Evolutionary conservation across 2,113 vertebrate species (phyloP).

Genomic region (Recurvirostra avosetta): DNA sequence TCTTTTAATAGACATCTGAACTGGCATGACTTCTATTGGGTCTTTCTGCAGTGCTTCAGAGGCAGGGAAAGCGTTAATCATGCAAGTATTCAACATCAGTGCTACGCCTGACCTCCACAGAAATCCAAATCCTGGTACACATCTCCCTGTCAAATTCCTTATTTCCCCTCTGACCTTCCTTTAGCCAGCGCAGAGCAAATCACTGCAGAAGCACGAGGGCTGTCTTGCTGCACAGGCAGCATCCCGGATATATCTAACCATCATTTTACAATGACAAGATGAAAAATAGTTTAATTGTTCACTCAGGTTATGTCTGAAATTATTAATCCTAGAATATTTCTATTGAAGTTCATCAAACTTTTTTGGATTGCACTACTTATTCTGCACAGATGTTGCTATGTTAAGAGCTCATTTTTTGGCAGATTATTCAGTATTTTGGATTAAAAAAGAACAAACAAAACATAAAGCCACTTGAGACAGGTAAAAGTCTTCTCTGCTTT

Average conservation of each 20-base stretch:
- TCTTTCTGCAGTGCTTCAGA: not conserved
- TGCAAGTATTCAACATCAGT: not conserved
- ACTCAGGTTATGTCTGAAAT: not conserved
- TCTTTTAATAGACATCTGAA: not conserved
- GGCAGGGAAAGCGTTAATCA: slow-evolving; percentile 7
- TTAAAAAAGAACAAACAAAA: not conserved
- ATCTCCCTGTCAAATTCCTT: slow-evolving; percentile 25
- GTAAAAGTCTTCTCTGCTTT: not conserved
- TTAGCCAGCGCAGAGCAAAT: not conserved
- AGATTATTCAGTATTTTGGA: not conserved
- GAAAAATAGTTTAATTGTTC: slow-evolving; percentile 4
- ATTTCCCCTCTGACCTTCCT: slow-evolving; percentile 40
- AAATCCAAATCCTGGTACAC: not conserved
- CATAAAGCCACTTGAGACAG: not conserved
- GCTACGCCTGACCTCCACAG: not conserved
- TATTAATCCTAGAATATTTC: not conserved
- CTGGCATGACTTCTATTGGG: not conserved
- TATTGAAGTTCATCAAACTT: not conserved
- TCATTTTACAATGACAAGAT: not conserved
- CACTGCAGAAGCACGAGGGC: not conserved
- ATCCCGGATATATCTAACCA: not conserved
- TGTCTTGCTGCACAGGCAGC: not conserved
- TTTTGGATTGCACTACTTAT: not conserved
- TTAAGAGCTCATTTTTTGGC: not conserved
- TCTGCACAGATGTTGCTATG: not conserved